Evolutionary conservation across 2,888 invertebrate genomes (phyloP).

Genomic region (Azorinus chamasolen): DNA sequence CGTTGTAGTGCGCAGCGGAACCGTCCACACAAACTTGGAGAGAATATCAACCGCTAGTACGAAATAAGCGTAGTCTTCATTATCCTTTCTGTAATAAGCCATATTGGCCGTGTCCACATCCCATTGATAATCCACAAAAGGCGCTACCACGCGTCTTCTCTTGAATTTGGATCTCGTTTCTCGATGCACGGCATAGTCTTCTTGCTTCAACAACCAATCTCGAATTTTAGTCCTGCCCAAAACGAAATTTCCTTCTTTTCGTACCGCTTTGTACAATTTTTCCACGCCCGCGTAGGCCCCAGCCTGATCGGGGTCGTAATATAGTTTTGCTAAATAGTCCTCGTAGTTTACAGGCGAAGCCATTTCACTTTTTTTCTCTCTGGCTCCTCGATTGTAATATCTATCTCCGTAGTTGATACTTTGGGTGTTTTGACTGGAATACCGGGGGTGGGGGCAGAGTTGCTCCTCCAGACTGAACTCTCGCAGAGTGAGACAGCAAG

Average conservation of each 20-base stretch:
- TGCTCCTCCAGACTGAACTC: conserved; percentile 14
- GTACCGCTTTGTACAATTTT: conserved; percentile 57
- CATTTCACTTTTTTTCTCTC: too few relatives aligned
- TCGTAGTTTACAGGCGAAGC: too few relatives aligned
- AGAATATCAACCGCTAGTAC: conserved; percentile 34
- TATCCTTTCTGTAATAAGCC: conserved; percentile 35
- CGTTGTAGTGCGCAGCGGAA: conserved; percentile 29
- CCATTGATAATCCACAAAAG: too few relatives aligned
- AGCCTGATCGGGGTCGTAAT: conserved; percentile 40
- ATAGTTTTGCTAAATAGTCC: too few relatives aligned
- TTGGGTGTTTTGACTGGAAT: conserved; percentile 1
- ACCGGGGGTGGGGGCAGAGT: conserved; percentile 28
- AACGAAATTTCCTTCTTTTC: conserved; percentile 57
- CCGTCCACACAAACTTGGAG: conserved; percentile 42
- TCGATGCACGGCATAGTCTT: too few relatives aligned
- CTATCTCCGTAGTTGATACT: too few relatives aligned
- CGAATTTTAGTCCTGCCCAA: conserved; percentile 33
- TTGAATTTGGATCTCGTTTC: too few relatives aligned
- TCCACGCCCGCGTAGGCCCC: conserved; percentile 49
- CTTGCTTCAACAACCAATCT: too few relatives aligned
- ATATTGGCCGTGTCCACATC: conserved; percentile 52
- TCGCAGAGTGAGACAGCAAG: conserved; percentile 5
- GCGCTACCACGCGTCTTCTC: too few relatives aligned
- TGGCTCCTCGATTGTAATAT: too few relatives aligned
- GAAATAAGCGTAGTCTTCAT: conserved; percentile 48